Base-by-base conservation (phyloP, 2,797 vertebrate species). In the Lutjanus campechanus region DNA sequence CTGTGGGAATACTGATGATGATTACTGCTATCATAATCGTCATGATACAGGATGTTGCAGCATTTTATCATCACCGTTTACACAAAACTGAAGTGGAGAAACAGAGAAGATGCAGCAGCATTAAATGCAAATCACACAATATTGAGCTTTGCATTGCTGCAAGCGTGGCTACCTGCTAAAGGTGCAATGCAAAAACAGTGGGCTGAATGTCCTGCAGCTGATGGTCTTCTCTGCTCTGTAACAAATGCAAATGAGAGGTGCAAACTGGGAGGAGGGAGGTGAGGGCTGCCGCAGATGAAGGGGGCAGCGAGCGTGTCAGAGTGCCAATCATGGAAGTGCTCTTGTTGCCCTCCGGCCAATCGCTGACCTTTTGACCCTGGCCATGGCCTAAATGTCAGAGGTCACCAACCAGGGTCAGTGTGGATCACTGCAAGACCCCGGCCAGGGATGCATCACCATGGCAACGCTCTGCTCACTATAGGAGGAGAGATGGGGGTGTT, bases 291-390 rank as follows among this genome's bases (percentile, higher is more conserved):
- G 75, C 72, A 61, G 60, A 92, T 71, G 87, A 83, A 73, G 77
- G 86, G 73, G 55, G 79, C 79, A 79, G 89, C 53, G 73, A 87
- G 87, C 64, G 60, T 85, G 88, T 89, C 77, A 81, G 86, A 73
- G 87, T 93, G 90, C 91, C 95, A 96, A 95, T 96, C 95, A 93
- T 58, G 75, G 82, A 91, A 96, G 91, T 94, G 93, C 91, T 94
- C 92, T 91, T 79, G 88, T 90, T 92, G 88, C 93, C 95, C 94
- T 94, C 88, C 55, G 91, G 95, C 88, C 94, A 96, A 36, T 91
- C 68, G n/a, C 90, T 95, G 93, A 95, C 95, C 94, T 94, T 77
- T 88, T 88, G 92, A 90, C 94, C 87, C 94, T 93, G 92, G 94
- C 93, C 88, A 72, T 94, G 94, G 94, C 94, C 94, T 89, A 90